Base-by-base conservation (phyloP, 2,888 invertebrate species). In the Drosophila kuntzei region DNA sequence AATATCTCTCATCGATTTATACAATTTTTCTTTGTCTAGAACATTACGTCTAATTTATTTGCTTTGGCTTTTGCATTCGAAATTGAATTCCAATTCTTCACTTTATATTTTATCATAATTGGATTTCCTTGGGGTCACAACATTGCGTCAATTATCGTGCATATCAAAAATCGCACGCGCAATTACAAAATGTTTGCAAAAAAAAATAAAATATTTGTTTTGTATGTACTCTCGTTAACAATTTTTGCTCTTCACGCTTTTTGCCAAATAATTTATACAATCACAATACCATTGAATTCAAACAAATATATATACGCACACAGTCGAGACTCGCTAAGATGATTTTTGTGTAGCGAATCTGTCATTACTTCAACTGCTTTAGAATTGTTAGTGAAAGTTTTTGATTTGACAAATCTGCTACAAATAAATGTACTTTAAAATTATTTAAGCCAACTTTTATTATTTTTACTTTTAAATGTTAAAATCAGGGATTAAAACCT, bases 121-220 rank as follows among this genome's bases (percentile, higher is more conserved):
- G 41, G n/a, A 14, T 20, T 41, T 4, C 39, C n/a, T 14, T 37
- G 9, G 51, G 37, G 25, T 27, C 47, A 63, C 20, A 14, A 43
- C 50, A 66, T 83, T 83, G 58, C 86, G 60, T 25, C 46, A 72
- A 79, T 53, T 69, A 43, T 83, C 83, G 86, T 86, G 83, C 79
- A 77, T 77, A 79, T 67, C 71, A 36, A 39, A 66, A 74, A 70
- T 47, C 60, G 69, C 82, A 87, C 88, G 88, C 77, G 54, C 18
- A 70, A 70, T 85, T 83, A 73, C 86, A 44, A 82, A 73, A 85
- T 65, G 18, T 20, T 70, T 62, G 27, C 32, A 37, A 41, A 68
- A 66, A 44, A 3, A 27, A 32, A 32, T 6, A 2, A n/a, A 41
- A 25, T 2, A 57, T 20, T 59, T 36, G 44, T 7, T 55, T 61